Conservation (phyloP, 2,888 invertebrate genomes). For the Hylaea fasciaria region DNA sequence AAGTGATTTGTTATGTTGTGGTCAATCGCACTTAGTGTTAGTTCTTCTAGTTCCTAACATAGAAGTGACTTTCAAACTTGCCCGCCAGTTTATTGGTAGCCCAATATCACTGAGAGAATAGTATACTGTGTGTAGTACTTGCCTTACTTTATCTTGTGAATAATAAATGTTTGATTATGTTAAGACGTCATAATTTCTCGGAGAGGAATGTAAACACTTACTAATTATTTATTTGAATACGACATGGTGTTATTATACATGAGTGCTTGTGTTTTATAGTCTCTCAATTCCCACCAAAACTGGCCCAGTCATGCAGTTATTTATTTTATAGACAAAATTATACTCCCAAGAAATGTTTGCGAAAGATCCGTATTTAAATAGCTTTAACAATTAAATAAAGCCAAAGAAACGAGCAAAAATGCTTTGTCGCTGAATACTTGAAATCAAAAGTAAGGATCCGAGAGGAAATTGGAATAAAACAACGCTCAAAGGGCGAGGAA, state of each 20-base stretch:
- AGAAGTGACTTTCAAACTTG: slow-evolving; percentile 63
- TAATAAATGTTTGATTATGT: too few species aligned
- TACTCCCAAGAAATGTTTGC: slow-evolving; percentile 7
- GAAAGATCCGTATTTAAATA: slow-evolving; percentile 6
- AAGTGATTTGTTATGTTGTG: slow-evolving; percentile 81
- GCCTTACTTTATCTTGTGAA: neutral
- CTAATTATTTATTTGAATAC: too few species aligned
- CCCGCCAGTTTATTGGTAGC: slow-evolving; percentile 15
- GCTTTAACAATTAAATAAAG: slow-evolving; percentile 8
- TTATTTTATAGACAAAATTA: neutral
- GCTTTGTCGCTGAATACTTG: slow-evolving; percentile 32
- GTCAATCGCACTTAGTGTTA: slow-evolving; percentile 70
- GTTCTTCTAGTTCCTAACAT: slow-evolving; percentile 60
- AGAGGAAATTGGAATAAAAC: slow-evolving; percentile 44
- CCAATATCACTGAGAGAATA: neutral
- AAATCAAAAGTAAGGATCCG: slow-evolving; percentile 43
- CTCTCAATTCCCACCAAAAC: too few species aligned
- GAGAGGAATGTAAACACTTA: too few species aligned
- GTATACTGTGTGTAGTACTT: too few species aligned
- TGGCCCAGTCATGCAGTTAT: neutral
- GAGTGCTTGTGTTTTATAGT: too few species aligned
- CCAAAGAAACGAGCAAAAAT: slow-evolving; percentile 24
- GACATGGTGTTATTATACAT: too few species aligned
- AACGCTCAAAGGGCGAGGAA: slow-evolving; percentile 43
- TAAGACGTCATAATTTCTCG: too few species aligned